These are phyloP conservation scores for Axea sp. DNA, from an alignment of 2,888 invertebrate genomes.

Conservation along the genomic window DNA sequence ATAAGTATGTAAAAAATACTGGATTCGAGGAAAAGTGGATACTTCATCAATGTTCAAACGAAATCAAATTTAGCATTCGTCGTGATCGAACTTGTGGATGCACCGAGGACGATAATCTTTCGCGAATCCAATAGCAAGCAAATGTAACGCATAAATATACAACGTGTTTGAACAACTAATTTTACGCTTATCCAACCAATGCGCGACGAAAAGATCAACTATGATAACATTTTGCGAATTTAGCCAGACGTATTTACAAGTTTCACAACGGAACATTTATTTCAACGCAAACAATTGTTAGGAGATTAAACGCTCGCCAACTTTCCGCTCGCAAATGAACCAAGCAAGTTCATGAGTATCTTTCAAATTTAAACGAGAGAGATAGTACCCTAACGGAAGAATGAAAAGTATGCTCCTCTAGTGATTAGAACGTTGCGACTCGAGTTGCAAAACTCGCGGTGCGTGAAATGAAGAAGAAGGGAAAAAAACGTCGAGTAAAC, in stretches of 20 bases:
- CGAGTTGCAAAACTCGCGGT: too few relatives aligned
- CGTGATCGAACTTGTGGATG: neutral
- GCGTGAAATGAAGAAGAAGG: too few relatives aligned
- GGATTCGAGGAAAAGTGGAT: constrained; percentile 4
- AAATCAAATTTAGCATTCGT: neutral
- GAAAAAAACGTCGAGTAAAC: too few relatives aligned
- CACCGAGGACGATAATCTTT: neutral
- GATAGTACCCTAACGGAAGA: too few relatives aligned
- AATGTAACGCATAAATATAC: neutral
- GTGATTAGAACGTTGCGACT: too few relatives aligned
- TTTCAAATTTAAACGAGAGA: neutral
- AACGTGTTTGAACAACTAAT: neutral
- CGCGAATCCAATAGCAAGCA: neutral
- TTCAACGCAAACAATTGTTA: neutral
- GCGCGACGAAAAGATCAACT: neutral
- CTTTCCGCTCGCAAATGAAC: neutral
- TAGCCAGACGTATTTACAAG: constrained; percentile 3
- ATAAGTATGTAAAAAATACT: constrained; percentile 17
- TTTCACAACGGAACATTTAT: neutral
- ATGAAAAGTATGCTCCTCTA: too few relatives aligned
- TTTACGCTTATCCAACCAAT: neutral
- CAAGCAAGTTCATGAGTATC: neutral
- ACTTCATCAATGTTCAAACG: neutral
- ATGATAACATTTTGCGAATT: neutral
- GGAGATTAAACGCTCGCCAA: neutral